Conservation (phyloP, 1,140 invertebrate species). For the Ladona fulva region DNA sequence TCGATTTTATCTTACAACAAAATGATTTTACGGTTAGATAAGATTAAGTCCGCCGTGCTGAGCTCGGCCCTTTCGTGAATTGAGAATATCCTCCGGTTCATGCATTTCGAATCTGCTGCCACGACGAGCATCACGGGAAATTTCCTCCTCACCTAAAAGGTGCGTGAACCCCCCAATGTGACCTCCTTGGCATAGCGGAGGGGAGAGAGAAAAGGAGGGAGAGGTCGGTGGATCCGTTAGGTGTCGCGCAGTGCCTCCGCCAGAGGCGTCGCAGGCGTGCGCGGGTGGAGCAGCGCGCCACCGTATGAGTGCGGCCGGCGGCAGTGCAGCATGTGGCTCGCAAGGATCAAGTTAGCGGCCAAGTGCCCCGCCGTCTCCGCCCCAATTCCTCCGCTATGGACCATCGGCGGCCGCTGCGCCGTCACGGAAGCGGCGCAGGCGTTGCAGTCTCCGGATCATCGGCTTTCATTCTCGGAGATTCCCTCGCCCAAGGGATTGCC, state of each 20-base stretch:
- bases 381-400: background rate
- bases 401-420: background rate
- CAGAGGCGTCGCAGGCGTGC: background rate
- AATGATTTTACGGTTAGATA: too few species aligned
- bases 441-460: background rate
- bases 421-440: background rate
- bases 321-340: background rate
- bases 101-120: too few species aligned
- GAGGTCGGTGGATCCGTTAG: background rate
- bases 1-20: too few species aligned
- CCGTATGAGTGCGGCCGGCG: background rate
- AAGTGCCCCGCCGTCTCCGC: background rate
- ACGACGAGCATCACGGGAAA: background rate
- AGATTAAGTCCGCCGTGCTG: too few species aligned
- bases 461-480: slow-evolving; percentile 25
- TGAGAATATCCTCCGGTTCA: too few species aligned
- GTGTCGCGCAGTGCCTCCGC: background rate
- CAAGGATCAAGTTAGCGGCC: background rate
- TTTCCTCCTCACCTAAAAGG: background rate
- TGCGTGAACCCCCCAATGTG: background rate
- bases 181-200: background rate
- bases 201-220: background rate
- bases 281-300: background rate
- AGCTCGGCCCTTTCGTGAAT: too few species aligned
- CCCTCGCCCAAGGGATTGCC: slow-evolving; percentile 42